These are phyloP conservation scores for Probaryconus sp. DNA, from an alignment of 1,140 invertebrate species.

Conservation along the genomic window DNA sequence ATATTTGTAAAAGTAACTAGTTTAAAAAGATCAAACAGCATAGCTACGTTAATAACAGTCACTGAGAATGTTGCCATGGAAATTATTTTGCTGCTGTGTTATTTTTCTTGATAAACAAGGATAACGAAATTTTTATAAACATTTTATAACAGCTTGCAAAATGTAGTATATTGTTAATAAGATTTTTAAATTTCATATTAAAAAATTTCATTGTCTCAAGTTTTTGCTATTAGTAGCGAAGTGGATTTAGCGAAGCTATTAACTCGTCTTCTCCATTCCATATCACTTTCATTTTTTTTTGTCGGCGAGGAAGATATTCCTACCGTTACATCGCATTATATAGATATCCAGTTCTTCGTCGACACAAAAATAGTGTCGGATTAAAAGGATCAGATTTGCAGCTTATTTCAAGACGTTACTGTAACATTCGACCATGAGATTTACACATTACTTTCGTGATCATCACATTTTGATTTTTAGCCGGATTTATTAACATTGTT, in stretches of 20 bases:
- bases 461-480: conserved; percentile 33
- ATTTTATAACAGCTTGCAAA: no score
- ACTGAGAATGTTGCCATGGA: conserved; percentile 36
- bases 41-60: conserved; percentile 36
- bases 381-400: conserved; percentile 34
- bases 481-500: conserved; percentile 23
- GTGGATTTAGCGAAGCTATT: conserved; percentile 21
- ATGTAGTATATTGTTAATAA: no score
- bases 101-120: no score
- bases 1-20: conserved; percentile 47
- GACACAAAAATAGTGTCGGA: conserved; percentile 12
- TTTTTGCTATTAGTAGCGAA: conserved; percentile 9
- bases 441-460: conserved; percentile 23
- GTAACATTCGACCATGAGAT: conserved; percentile 9
- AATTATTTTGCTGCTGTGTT: conserved; percentile 17
- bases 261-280: conserved; percentile 23
- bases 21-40: conserved; percentile 31
- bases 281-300: conserved; percentile 28
- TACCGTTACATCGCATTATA: conserved; percentile 15
- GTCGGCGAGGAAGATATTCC: not conserved
- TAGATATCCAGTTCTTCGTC: not conserved
- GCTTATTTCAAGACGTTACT: conserved; percentile 1
- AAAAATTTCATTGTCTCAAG: no score
- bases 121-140: no score
- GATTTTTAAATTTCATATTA: conserved; percentile 1